phyloP scores from a whole-genome alignment of 2,797 vertebrate species.

The Lepus townsendii region DNA sequence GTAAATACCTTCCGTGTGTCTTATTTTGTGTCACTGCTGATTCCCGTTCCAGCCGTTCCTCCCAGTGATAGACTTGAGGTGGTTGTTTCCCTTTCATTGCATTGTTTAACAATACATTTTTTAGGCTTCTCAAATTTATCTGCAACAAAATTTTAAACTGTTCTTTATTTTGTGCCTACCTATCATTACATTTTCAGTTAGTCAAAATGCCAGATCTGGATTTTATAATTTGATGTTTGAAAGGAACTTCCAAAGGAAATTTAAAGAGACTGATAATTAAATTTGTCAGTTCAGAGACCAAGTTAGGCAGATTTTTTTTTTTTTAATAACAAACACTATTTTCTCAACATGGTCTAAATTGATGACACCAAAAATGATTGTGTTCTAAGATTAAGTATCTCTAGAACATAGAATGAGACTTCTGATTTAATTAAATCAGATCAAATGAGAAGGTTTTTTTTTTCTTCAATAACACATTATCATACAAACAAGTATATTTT shows the following conservation, averaged over 20 bases:
- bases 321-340: conserved; percentile 58
- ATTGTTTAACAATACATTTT: conserved; percentile 4
- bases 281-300: conserved; percentile 25
- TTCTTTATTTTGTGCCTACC: conserved; percentile 30
- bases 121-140: conserved; percentile 31
- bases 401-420: conserved; percentile 30
- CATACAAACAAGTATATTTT: conserved; percentile 55
- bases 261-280: conserved; percentile 51
- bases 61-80: not conserved
- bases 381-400: conserved; percentile 28
- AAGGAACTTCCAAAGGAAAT: conserved; percentile 39
- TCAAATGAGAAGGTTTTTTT: conserved; percentile 1
- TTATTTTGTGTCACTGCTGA: not conserved
- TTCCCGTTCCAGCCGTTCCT: not conserved
- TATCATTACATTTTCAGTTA: conserved; percentile 1
- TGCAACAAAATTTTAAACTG: conserved; percentile 10
- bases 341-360: conserved; percentile 7
- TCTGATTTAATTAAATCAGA: conserved; percentile 33
- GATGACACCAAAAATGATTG: conserved; percentile 33
- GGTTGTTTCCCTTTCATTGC: conserved; percentile 3
- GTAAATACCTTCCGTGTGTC: not conserved
- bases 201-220: not conserved
- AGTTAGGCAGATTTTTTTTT: not conserved
- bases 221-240: conserved; percentile 63
- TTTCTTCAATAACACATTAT: conserved; percentile 54